Percentiles rank a stretch among this genome's conserved stretches.
These are phyloP conservation scores for Penelope pileata DNA, from an alignment of 2,113 vertebrate species.

Conservation along the genomic window DNA sequence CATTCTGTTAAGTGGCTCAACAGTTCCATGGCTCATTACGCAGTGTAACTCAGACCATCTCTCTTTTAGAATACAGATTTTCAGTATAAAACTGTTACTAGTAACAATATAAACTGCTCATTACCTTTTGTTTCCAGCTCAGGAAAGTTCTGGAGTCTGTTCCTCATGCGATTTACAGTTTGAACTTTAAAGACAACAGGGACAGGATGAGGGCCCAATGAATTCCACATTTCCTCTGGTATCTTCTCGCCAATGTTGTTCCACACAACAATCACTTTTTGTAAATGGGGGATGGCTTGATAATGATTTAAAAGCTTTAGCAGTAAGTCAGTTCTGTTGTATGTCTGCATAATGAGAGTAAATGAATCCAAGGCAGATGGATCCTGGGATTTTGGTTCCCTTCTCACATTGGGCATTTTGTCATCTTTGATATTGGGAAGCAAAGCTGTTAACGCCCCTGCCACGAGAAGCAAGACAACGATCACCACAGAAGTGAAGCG, in stretches of 20 bases:
- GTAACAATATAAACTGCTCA: not conserved
- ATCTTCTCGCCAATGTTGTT: constrained; percentile 88
- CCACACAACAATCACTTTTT: constrained; percentile 90
- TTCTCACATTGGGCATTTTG: constrained; percentile 68
- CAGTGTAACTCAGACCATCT: not conserved
- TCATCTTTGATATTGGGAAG: constrained; percentile 82
- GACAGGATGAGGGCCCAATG: constrained; percentile 89
- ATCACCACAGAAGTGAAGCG: constrained; percentile 76
- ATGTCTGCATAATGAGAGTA: constrained; percentile 92
- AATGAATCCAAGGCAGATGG: constrained; percentile 77
- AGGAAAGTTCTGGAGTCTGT: constrained; percentile 88
- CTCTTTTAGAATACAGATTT: not conserved
- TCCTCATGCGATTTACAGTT: constrained; percentile 87
- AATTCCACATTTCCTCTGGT: constrained; percentile 87
- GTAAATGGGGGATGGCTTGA: constrained; percentile 88
- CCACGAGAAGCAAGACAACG: constrained; percentile 78
- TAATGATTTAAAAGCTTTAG: constrained; percentile 94
- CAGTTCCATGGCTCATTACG: not conserved
- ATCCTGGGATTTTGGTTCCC: constrained; percentile 67
- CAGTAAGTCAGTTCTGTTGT: constrained; percentile 91
- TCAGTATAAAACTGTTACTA: not conserved
- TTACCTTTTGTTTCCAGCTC: constrained; percentile 90
- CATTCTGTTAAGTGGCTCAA: not conserved
- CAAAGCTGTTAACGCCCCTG: constrained; percentile 80
- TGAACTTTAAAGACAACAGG: constrained; percentile 91